Evolutionary conservation across 2,797 vertebrate genomes (phyloP).

Genomic region (Brachyrhaphis roseni): DNA sequence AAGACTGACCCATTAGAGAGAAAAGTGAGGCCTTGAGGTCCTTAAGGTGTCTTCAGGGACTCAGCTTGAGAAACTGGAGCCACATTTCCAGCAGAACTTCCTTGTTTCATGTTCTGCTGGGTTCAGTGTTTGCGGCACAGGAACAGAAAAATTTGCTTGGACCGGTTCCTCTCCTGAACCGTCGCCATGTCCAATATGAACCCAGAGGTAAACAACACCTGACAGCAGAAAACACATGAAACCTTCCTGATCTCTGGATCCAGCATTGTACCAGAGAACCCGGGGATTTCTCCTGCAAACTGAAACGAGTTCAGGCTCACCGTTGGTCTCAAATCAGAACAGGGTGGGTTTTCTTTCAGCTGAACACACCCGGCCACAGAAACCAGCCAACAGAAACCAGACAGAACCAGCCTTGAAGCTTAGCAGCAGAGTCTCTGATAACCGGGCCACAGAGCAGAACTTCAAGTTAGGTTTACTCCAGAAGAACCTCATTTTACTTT

Average conservation of each 20-base stretch:
- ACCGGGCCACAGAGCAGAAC: neutral
- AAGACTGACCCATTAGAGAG: neutral
- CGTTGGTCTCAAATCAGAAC: neutral
- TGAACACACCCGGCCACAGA: constrained; percentile 14
- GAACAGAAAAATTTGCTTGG: neutral
- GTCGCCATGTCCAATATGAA: neutral
- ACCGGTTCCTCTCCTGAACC: neutral
- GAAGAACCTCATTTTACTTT: neutral
- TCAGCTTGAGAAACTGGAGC: neutral
- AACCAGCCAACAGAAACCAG: neutral
- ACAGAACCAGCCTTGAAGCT: neutral
- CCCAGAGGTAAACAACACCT: constrained; percentile 1
- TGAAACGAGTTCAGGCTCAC: neutral
- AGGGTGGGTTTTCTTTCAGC: constrained; percentile 2
- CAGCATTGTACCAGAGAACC: neutral
- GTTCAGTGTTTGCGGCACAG: neutral
- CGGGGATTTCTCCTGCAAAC: neutral
- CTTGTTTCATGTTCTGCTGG: neutral
- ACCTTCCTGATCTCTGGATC: neutral
- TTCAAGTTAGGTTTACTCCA: neutral
- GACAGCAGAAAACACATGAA: neutral
- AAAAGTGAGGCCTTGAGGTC: neutral
- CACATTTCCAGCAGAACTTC: constrained; percentile 1
- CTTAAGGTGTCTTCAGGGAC: no score
- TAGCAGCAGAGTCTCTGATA: neutral